A percentile compares a stretch with the other conserved stretches of the same genome.
phyloP scores from a whole-genome alignment of 1,140 invertebrate genomes.

The Meteorus sp. region DNA sequence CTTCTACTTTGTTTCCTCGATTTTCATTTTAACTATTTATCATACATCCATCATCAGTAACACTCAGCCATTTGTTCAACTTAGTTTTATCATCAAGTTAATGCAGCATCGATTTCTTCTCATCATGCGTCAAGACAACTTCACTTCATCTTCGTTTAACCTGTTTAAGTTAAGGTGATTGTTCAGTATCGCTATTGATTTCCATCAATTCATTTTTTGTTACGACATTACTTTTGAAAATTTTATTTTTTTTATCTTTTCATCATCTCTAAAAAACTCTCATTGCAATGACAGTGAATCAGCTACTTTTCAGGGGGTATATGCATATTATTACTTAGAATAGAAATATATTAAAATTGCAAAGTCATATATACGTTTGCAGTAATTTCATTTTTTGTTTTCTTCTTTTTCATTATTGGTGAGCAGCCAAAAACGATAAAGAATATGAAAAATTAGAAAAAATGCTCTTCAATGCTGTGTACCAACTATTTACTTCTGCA shows the following conservation, averaged over 20 bases:
- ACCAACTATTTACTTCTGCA: too few species aligned
- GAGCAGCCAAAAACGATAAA: too few species aligned
- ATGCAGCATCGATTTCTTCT: too few species aligned
- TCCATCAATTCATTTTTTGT: neutral
- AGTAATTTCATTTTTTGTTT: conserved; percentile 4
- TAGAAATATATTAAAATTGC: conserved; percentile 31
- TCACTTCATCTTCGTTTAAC: too few species aligned
- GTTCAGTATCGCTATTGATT: too few species aligned
- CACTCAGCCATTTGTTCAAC: too few species aligned
- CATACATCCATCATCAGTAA: too few species aligned
- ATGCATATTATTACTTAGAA: conserved; percentile 27
- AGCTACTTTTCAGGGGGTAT: conserved; percentile 26
- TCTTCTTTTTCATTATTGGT: conserved; percentile 5
- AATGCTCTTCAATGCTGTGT: too few species aligned
- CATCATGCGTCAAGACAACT: too few species aligned
- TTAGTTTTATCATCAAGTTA: too few species aligned
- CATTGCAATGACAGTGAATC: conserved; percentile 26
- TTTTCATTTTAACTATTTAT: neutral
- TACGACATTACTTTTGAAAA: neutral
- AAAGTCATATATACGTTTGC: conserved; percentile 15
- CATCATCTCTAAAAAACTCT: conserved; percentile 4
- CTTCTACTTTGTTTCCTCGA: neutral
- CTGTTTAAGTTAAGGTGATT: too few species aligned
- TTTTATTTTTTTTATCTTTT: neutral
- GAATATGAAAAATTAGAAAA: too few species aligned